These are phyloP conservation scores for Sipha flava DNA, from an alignment of 1,140 invertebrate species.

Conservation along the genomic window DNA sequence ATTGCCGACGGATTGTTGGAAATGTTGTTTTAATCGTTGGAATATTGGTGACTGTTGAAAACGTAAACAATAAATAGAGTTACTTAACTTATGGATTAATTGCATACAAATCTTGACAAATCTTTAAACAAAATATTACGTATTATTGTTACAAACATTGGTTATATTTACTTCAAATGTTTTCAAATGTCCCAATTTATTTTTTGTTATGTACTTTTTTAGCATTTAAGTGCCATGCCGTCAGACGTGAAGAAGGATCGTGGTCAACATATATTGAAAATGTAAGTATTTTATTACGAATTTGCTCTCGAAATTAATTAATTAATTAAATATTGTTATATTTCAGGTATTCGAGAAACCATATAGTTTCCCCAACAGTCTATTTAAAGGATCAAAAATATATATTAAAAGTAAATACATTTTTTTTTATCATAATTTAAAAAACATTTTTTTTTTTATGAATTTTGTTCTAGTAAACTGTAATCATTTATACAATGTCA, in stretches of 20 bases:
- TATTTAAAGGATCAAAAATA: background rate
- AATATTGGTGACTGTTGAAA: too few relatives aligned
- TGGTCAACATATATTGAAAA: background rate
- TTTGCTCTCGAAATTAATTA: background rate
- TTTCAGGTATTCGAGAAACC: background rate
- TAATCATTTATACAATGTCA: background rate
- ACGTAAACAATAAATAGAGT: too few relatives aligned
- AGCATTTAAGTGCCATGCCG: constrained; percentile 4
- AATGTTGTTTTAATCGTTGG: too few relatives aligned
- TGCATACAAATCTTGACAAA: too few relatives aligned
- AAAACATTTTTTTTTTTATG: background rate
- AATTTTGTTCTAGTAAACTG: background rate
- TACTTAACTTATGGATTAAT: too few relatives aligned
- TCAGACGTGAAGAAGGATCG: background rate
- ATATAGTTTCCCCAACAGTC: background rate
- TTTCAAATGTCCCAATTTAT: constrained; percentile 4
- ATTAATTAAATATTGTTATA: background rate
- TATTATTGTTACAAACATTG: background rate
- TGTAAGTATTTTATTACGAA: background rate
- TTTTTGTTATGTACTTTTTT: background rate
- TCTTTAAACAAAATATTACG: background rate
- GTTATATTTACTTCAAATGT: constrained; percentile 4
- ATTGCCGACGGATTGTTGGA: too few relatives aligned
- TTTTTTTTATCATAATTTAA: background rate
- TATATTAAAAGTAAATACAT: background rate